Base-by-base conservation (phyloP, 1,140 invertebrate species). In the Sipha flava region DNA sequence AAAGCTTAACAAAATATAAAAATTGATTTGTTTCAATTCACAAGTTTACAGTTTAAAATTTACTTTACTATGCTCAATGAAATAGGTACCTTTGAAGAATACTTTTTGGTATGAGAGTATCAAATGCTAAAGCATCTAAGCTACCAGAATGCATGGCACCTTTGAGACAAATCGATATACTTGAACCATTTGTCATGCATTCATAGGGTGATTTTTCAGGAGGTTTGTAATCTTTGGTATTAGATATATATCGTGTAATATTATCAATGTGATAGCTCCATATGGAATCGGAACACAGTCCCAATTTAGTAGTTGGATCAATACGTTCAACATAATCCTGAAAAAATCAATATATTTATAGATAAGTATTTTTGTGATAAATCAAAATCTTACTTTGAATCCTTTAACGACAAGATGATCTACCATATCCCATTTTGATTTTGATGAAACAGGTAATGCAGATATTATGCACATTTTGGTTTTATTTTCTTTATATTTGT, bases 101-200 rank as follows among this genome's bases (percentile, higher is more conserved):
- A 81, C 95, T 94, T 86, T 96, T 95, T 79, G 97, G 97, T 85
- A 98, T 98, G 52, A 99, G 88, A 26, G 95, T 97, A 85, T 99
- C 96, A 85, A 99, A 97, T 0, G 95, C 94, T 70, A 99, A 87
- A 81, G 95, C 94, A 81, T 98, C 97, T 34, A 98, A 92, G 82
- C 93, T 93, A 84, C 92, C 92, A 80, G 93, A 89, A 82, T 97
- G 94, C 79, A 93, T 90, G 82, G 95, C 95, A 59, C 88, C 90
- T 85, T 88, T 89, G 7, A 91, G 84, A 82, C 87, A 87, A 81
- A 85, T 88, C 54, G 87, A 89, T 81, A 75, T 80, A 79, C 57
- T 52, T 80, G 79, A 93, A 87, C 95, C 94, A 18, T 95, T 95
- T 18, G 97, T 91, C 18, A 97, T 90, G 83, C 98, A 98, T 26